Percentiles rank a stretch among this genome's conserved stretches.
Conservation (phyloP, 2,888 invertebrate genomes). For the Chrysina gloriosa region DNA sequence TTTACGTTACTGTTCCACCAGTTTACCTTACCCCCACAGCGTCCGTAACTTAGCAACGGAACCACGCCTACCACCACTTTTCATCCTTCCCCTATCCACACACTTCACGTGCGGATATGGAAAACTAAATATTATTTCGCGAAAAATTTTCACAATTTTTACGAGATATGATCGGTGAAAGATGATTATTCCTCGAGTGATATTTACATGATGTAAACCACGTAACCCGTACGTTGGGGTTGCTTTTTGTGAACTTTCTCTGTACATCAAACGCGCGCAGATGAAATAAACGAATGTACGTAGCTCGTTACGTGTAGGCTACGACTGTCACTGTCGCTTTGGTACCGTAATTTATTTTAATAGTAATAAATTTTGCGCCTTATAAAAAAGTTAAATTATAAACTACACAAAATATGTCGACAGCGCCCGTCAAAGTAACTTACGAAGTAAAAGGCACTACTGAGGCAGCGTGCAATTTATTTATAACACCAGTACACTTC, state of each 20-base stretch:
- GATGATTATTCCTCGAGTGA: conserved; percentile 1
- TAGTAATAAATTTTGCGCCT: no score
- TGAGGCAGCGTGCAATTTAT: no score
- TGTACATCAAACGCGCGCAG: not conserved
- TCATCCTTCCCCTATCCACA: conserved; percentile 39
- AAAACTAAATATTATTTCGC: conserved; percentile 40
- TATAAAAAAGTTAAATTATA: no score
- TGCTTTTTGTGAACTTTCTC: not conserved
- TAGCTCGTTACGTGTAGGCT: no score
- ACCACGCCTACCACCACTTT: conserved; percentile 57
- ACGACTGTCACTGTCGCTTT: no score
- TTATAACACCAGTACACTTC: no score
- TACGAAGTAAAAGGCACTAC: no score
- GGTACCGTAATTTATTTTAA: no score
- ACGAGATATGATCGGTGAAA: not conserved
- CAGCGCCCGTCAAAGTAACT: no score
- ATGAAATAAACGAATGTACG: not conserved
- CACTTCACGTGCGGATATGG: conserved; percentile 38
- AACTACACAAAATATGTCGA: no score
- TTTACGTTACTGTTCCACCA: conserved; percentile 57
- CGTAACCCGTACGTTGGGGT: not conserved
- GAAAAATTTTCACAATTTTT: conserved; percentile 22
- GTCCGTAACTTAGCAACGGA: conserved; percentile 61
- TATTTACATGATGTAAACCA: not conserved
- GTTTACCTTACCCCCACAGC: conserved; percentile 59